Evolutionary conservation across 2,113 vertebrate genomes (phyloP), one percentile per base, ranked within the genome.

Genomic region (Asarcornis scutulata): DNA sequence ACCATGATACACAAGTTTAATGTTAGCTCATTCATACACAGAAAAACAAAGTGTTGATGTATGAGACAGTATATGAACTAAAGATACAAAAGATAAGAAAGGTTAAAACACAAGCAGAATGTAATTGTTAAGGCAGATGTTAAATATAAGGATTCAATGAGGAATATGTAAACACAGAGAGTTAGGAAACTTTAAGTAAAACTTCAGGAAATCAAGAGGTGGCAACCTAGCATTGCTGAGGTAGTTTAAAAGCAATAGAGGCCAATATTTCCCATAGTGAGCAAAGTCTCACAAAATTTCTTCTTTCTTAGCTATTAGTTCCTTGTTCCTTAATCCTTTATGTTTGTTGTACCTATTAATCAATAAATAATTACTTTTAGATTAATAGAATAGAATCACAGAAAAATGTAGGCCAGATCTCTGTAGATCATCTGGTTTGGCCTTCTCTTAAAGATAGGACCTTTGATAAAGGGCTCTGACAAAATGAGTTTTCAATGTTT

Each of bases 191-290:
- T 32, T 3, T 12, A 20, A 38, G n/a, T 22, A 77, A 62, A 74
- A 27, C 2, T 52, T 17, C 0, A 59, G 31, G 89, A 82, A 31
- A 46, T 5, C 9, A 23, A 21, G 4, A 27, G 0, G 7, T 83
- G 7, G 1, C 8, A 75, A 44, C 1, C 2, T 17, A 29, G 2
- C 2, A 17, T 27, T 83, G 3, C 2, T 63, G n/a, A 76, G 8
- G 6, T 17, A 38, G 11, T 18, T 11, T 38, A 16, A 58, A 83
- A 71, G 1, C 4, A 16, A 14, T 18, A 13, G 31, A 93, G 77
- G 3, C 3, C 0, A 0, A 3, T 48, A 1, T 38, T 56, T 48
- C 8, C 7, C 2, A 0, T 1, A 53, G 9, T 27, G 13, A 50
- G 9, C 6, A 44, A 56, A 56, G 2, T 2, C 20, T 88, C 22